Evolutionary conservation across 1,140 invertebrate species (phyloP).

Genomic region (Drosophila sp.): DNA sequence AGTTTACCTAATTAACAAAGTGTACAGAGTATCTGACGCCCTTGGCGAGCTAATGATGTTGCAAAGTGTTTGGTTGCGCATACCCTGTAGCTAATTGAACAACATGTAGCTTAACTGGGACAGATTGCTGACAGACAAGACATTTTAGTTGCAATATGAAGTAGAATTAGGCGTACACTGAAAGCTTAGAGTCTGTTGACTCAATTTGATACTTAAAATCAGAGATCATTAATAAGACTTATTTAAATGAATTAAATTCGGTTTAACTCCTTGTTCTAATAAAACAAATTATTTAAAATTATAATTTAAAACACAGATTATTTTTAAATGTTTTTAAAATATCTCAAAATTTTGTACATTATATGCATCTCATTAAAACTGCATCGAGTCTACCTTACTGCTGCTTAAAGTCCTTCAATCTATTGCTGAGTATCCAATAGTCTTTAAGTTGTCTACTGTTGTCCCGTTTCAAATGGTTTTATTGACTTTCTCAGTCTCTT

Average conservation of each 20-base stretch:
- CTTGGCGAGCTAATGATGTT: constrained; percentile 44
- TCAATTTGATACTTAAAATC: too few relatives aligned
- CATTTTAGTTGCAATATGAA: too few relatives aligned
- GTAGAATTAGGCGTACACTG: too few relatives aligned
- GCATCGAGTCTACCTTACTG: background rate
- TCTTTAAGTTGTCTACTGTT: background rate
- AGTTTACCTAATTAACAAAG: constrained; percentile 50
- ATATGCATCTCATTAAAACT: background rate
- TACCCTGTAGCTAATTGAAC: constrained; percentile 14
- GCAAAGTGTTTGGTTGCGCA: constrained; percentile 26
- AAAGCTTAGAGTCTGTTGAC: too few relatives aligned
- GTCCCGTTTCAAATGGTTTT: constrained; percentile 3
- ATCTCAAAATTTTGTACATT: too few relatives aligned
- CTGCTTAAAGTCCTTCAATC: background rate
- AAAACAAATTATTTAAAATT: too few relatives aligned
- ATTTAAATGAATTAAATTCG: too few relatives aligned
- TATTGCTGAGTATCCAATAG: background rate
- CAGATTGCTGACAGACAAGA: too few relatives aligned
- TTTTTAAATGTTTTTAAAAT: too few relatives aligned
- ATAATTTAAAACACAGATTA: too few relatives aligned
- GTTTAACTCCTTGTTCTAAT: too few relatives aligned
- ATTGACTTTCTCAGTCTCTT: constrained; percentile 11
- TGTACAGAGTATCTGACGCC: constrained; percentile 26
- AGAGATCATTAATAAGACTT: too few relatives aligned
- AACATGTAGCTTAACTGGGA: background rate